These are phyloP conservation scores for Cliona cf. orientalis DNA, from an alignment of 37 sponge, comb jelly and placozoan species.

Conservation along the genomic window DNA sequence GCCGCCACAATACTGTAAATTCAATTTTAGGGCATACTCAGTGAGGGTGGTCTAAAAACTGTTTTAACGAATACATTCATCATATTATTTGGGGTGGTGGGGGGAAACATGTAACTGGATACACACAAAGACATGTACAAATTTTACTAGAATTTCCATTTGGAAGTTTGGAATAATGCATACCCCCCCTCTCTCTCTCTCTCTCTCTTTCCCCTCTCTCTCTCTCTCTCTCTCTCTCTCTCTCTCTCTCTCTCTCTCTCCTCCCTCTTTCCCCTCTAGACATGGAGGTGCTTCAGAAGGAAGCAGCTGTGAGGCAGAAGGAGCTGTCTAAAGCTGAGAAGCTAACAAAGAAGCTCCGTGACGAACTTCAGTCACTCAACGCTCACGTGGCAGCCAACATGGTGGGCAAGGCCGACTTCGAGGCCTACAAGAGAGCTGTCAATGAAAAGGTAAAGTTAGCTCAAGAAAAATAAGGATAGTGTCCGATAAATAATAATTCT, in stretches of 20 bases:
- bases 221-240: not conserved
- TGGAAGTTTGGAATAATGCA: no score
- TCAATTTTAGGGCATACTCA: not conserved
- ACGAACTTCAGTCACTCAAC: conserved; percentile 38
- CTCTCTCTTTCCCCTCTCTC: no score
- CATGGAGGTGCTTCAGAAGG: not conserved
- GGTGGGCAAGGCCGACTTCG: conserved; percentile 38
- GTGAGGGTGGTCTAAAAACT: no score
- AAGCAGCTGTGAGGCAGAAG: not conserved
- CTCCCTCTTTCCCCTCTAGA: no score
- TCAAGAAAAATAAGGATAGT: no score
- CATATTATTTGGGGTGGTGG: no score
- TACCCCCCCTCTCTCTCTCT: no score
- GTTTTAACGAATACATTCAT: no score
- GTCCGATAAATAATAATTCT: no score
- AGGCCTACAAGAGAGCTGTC: conserved; percentile 24
- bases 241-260: not conserved
- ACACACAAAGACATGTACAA: no score
- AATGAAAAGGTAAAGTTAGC: conserved; percentile 66
- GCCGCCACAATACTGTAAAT: not conserved
- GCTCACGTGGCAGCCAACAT: conserved; percentile 27
- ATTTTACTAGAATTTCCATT: no score
- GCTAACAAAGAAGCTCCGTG: conserved; percentile 39
- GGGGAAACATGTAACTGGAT: no score
- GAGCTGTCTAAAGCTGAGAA: conserved; percentile 29